Percentiles rank a stretch among this genome's conserved stretches.
phyloP scores from a whole-genome alignment of 1,140 invertebrate genomes.

The Pachypeltis micranthus region DNA sequence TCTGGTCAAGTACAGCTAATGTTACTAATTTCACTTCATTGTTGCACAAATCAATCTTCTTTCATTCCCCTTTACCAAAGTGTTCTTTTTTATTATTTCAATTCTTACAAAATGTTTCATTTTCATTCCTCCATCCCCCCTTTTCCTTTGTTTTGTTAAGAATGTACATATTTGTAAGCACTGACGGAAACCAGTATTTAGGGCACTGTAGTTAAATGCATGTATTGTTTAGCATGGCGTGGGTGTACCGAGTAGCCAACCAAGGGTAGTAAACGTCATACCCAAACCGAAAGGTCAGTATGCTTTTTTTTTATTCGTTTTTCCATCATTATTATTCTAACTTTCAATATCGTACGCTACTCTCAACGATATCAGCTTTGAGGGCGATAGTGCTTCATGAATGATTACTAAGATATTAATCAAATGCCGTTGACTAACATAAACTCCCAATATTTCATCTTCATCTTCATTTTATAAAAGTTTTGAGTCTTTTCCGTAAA shows the following conservation, averaged over 20 bases:
- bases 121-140: no score
- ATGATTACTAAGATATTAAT: constrained; percentile 1
- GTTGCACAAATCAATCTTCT: neutral
- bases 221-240: constrained; percentile 21
- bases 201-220: constrained; percentile 19
- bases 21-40: neutral
- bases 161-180: constrained; percentile 17
- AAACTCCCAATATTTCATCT: neutral
- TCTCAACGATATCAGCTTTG: no score
- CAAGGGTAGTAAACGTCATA: constrained; percentile 21
- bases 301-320: neutral
- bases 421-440: neutral
- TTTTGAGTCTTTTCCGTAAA: neutral
- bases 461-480: neutral
- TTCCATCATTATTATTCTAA: neutral
- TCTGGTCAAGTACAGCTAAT: no score
- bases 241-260: constrained; percentile 14
- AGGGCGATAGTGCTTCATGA: neutral
- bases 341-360: neutral
- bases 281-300: constrained; percentile 15
- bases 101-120: no score
- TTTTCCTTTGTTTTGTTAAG: constrained; percentile 17
- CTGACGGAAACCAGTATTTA: constrained; percentile 7
- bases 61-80: neutral
- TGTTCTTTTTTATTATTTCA: neutral